These are phyloP conservation scores for Gymnopithys bicolor DNA, from an alignment of 2,797 vertebrate genomes.

Conservation along the genomic window DNA sequence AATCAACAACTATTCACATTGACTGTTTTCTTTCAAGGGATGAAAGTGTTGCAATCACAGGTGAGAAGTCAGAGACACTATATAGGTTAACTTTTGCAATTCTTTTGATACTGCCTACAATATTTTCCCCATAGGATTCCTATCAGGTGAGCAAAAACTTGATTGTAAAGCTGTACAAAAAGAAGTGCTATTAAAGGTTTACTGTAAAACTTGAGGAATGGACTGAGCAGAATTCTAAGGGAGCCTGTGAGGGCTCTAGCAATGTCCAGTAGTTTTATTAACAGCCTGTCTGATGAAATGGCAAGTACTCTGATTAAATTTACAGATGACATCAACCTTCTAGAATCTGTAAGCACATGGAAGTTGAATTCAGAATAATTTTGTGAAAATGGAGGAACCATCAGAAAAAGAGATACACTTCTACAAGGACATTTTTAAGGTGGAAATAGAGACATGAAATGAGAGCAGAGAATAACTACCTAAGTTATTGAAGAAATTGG, in stretches of 20 bases:
- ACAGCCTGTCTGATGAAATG: background rate
- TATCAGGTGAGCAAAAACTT: background rate
- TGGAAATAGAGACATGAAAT: background rate
- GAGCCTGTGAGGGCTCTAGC: background rate
- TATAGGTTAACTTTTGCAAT: background rate
- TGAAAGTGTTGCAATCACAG: background rate
- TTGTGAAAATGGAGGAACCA: background rate
- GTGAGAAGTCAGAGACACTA: background rate
- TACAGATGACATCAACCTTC: conserved; percentile 16
- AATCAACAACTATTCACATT: background rate
- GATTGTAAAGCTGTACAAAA: background rate
- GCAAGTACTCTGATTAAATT: conserved; percentile 5
- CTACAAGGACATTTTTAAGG: background rate
- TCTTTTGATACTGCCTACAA: background rate
- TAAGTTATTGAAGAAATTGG: background rate
- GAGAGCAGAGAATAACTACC: background rate
- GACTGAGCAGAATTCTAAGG: background rate
- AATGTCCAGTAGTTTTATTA: conserved; percentile 27
- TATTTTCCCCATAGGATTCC: background rate
- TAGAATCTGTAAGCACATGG: background rate
- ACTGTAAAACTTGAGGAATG: background rate
- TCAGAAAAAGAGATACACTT: background rate
- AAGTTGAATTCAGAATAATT: background rate
- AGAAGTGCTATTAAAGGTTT: conserved; percentile 1
- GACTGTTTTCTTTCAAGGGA: background rate